These are phyloP conservation scores for Fulmarus glacialis DNA, from an alignment of 2,113 vertebrate genomes.

Conservation along the genomic window DNA sequence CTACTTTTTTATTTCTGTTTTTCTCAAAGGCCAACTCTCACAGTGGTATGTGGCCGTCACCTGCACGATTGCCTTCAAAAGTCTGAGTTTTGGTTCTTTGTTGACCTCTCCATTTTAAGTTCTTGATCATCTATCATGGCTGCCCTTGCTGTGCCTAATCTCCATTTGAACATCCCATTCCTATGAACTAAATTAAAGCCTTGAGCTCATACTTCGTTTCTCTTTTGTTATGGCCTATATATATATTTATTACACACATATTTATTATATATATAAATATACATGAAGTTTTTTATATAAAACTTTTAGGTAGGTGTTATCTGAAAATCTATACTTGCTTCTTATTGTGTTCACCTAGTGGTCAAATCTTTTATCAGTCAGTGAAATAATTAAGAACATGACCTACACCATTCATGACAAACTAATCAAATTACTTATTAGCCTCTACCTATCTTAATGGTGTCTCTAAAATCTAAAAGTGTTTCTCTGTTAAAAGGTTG, in stretches of 20 bases:
- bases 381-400: not conserved
- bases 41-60: rapidly evolving
- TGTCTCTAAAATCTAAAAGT: not conserved
- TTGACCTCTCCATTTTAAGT: not conserved
- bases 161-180: not conserved
- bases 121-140: not conserved
- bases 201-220: not conserved
- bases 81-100: not conserved
- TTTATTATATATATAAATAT: not conserved
- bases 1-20: not conserved
- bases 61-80: not conserved
- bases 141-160: not conserved
- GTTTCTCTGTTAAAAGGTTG: not conserved
- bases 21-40: not conserved
- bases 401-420: not conserved
- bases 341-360: not conserved
- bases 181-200: not conserved
- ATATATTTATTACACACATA: not conserved
- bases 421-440: not conserved
- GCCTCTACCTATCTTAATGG: not conserved
- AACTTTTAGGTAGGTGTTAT: not conserved
- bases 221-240: not conserved
- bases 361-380: not conserved
- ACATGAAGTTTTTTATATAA: not conserved
- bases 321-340: not conserved